Base-by-base conservation (phyloP, 2,888 invertebrate species). In the Leptodirus hochenwartii region DNA sequence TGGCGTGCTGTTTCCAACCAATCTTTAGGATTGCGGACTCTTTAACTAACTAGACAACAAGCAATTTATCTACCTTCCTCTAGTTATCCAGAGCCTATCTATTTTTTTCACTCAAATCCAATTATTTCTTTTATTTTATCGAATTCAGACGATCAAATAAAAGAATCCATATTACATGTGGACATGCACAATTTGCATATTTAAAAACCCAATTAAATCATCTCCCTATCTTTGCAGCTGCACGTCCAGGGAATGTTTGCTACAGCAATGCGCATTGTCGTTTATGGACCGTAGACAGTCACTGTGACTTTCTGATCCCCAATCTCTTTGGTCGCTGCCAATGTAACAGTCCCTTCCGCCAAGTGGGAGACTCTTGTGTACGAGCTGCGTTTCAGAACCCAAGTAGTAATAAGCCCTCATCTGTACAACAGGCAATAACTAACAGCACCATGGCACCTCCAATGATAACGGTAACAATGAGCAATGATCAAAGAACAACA, bases 251-350 rank as follows among this genome's bases (percentile, higher is more conserved):
- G 33, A 77, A 82, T 43, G 80, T 85, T 22, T 90, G 88, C 53
- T 84, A 87, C 57, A 84, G 80, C 47, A 80, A 87, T 51, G 76
- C 78, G 35, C 88, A 88, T 52, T 90, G 88, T 51, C 71, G 74
- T 35, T 65, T 87, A 46, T 81, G 77, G 68, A 80, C 81, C 43
- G 66, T 65, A 37, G 73, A 79, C 47, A 81, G 81, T 38, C 79
- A 82, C 47, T 90, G 88, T 47, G 84, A 85, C 53, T 88, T 81
- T 51, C 66, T 85, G 29, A 84, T 90, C 41, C 82, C 84, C 15
- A 81, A 85, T 51, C 66, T 88, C 8, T 85, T 87, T 49, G 88
- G 88, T 27, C 69, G 82, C 46, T 90, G 88, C 46, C 73, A 78
- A 36, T 88, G 88, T 50, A 73, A 75, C 41, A 53, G 69, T 6